Evolutionary conservation across 2,113 vertebrate genomes (phyloP).

Genomic region (Centropus unirufus): DNA sequence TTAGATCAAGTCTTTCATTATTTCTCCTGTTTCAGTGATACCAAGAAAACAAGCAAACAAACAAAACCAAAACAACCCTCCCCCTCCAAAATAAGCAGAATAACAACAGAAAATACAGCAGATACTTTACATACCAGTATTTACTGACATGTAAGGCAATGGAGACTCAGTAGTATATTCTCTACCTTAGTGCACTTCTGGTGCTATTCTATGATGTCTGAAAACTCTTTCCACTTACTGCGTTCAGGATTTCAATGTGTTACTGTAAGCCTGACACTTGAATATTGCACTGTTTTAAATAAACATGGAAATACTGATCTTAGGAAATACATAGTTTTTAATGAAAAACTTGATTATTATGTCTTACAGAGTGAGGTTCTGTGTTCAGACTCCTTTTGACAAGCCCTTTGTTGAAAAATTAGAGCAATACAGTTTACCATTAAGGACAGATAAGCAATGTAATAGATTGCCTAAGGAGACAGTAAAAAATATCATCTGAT

Average conservation of each 20-base stretch:
- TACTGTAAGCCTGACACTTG: background rate
- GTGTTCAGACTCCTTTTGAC: background rate
- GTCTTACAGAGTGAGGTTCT: background rate
- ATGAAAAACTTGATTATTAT: background rate
- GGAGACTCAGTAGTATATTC: background rate
- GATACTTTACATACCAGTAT: background rate
- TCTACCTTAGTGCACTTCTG: background rate
- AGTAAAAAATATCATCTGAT: background rate
- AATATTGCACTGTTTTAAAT: background rate
- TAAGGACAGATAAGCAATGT: background rate
- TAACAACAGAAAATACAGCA: background rate
- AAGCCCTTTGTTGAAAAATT: slow-evolving; percentile 11
- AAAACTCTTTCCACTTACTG: background rate
- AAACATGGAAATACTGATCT: background rate
- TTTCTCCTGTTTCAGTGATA: background rate
- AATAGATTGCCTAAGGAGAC: background rate
- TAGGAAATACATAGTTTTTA: background rate
- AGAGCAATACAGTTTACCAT: background rate
- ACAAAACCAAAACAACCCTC: background rate
- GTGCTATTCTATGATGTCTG: background rate
- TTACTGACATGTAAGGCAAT: background rate
- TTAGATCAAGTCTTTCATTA: background rate
- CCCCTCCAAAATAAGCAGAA: background rate
- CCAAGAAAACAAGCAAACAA: background rate
- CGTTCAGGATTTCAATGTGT: background rate